Conservation (phyloP, 2,797 vertebrate species). For the Microtus agrestis region DNA sequence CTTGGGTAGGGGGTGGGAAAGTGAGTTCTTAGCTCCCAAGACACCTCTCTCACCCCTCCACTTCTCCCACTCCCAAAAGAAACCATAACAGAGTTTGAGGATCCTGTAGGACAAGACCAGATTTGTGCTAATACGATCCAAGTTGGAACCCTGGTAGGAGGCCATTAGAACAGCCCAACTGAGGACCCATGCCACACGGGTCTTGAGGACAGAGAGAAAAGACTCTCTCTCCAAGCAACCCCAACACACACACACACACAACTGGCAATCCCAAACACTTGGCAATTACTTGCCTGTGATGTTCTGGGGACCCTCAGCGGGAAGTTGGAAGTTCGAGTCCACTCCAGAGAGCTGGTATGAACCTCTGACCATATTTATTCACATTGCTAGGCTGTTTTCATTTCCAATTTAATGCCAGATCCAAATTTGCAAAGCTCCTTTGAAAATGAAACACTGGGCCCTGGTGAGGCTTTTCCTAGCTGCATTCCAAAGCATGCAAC, state of each 20-base stretch:
- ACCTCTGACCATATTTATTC: neutral
- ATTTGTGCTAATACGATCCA: neutral
- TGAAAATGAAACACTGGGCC: neutral
- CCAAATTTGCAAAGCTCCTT: neutral
- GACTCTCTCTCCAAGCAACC: neutral
- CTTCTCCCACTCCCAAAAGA: neutral
- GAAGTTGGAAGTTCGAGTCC: neutral
- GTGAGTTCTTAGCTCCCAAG: neutral
- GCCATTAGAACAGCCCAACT: too few relatives aligned
- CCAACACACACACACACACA: neutral
- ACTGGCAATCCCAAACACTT: neutral
- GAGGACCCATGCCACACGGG: neutral
- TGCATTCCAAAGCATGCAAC: neutral
- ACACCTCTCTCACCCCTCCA: too few relatives aligned
- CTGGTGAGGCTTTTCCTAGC: neutral
- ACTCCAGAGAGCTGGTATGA: neutral
- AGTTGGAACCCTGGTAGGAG: neutral
- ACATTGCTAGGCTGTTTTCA: neutral
- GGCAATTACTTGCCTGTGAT: neutral
- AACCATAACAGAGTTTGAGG: neutral
- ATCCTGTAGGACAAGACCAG: too few relatives aligned
- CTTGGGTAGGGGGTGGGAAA: neutral
- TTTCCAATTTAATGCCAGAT: neutral
- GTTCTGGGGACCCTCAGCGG: neutral
- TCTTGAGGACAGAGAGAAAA: neutral